Evolutionary conservation across 2,888 invertebrate species (phyloP), one percentile per base, ranked within the genome.

Genomic region (Pristionchus maxplancki): DNA sequence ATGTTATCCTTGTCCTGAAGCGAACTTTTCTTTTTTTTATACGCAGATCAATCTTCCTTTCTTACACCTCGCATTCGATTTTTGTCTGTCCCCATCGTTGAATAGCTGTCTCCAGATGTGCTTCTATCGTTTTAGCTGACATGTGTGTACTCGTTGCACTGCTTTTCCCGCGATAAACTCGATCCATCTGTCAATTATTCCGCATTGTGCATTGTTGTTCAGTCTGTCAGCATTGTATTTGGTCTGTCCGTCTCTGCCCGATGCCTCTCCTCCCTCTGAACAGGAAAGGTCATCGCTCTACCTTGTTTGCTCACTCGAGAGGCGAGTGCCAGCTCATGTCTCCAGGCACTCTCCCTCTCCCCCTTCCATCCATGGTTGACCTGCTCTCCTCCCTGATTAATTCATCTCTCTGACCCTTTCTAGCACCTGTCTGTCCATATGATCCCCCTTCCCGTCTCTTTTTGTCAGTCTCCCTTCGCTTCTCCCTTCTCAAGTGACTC

Each of bases 171-270:
- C 53, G 9, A 20, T 24, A 53, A 53, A 83, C 34, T 50, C 58
- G 53, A 83, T 31, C 82, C 82, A 83, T 83, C 82, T 83, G 82
- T 83, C 85, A 64, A 64, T 85, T 85, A 85, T 28, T 85, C 40
- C 28, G 5, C 50, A 5, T 85, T 64, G n/a, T 53, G n/a, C 64
- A 34, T 85, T 74, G 67, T 74, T 74, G n/a, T 50, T n/a, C 58
- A n/a, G 44, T 34, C 44, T 48, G 78, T 48, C 78, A 24, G n/a
- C 78, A 78, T 15, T 74, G 40, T 74, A 74, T 74, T 74, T 44
- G 44, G 64, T 20, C 64, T 15, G 28, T 15, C 20, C 71, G 71
- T 20, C 37, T 71, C 20, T n/a, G 44, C 11, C 28, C 84, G 24
- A 8, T 85, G 28, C 44, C 64, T 40, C 31, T 24, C 67, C 24